Percentiles rank a stretch among this genome's conserved stretches.
Conservation (phyloP, 35 echinoderm and acorn worm species). For the Hemicentrotus pulcherrimus region DNA sequence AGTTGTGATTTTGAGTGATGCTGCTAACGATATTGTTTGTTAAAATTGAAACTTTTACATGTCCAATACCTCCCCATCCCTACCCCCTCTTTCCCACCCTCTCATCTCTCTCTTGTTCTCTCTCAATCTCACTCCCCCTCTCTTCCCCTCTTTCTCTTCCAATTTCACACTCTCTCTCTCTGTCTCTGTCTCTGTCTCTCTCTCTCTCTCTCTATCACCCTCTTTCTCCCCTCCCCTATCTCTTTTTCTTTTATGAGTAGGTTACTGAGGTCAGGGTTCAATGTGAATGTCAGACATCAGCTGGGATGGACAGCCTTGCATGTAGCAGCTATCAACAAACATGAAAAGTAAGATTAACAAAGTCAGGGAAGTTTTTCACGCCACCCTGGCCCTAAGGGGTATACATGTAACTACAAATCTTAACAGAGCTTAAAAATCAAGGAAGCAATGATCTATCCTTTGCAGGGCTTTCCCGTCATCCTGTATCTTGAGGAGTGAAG, state of each 20-base stretch:
- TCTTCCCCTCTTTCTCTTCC: too few relatives aligned
- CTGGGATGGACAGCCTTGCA: constrained; percentile 95
- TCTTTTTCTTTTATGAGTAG: constrained; percentile 50
- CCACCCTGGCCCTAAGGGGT: background rate
- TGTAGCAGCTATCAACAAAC: constrained; percentile 87
- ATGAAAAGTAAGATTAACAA: constrained; percentile 75
- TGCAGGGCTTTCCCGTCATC: too few relatives aligned
- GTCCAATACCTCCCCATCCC: too few relatives aligned
- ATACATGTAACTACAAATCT: background rate
- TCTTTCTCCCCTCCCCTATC: background rate
- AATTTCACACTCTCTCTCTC: background rate
- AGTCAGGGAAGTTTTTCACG: too few relatives aligned
- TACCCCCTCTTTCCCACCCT: background rate
- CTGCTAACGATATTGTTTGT: too few relatives aligned
- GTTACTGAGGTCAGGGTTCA: constrained; percentile 73
- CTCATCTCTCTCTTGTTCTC: too few relatives aligned
- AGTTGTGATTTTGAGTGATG: too few relatives aligned
- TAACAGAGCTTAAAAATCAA: background rate
- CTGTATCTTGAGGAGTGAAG: too few relatives aligned
- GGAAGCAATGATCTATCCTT: background rate
- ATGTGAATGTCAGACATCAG: constrained; percentile 85
- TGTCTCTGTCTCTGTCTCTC: background rate
- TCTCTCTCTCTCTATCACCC: background rate
- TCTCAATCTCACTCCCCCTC: background rate
- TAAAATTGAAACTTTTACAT: too few relatives aligned